Percentiles rank a stretch among this genome's conserved stretches.
phyloP scores from a whole-genome alignment of 1,140 invertebrate genomes.

The Geopemphigus sp. region DNA sequence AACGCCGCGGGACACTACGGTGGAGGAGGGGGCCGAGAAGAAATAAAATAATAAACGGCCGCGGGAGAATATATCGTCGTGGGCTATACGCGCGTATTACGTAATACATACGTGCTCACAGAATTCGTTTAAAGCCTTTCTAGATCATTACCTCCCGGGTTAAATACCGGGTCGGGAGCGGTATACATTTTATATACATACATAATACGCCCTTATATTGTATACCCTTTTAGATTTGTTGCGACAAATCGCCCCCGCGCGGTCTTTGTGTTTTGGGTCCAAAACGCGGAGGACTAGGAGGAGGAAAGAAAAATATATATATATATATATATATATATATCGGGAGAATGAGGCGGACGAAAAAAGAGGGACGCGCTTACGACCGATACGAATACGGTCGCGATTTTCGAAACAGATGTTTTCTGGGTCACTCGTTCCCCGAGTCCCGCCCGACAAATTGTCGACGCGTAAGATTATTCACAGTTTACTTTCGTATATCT shows the following conservation, averaged over 20 bases:
- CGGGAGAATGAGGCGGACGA: no score
- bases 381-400: not conserved
- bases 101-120: no score
- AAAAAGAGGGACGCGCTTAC: slow-evolving; percentile 28
- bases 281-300: not conserved
- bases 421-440: slow-evolving; percentile 22
- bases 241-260: slow-evolving; percentile 44
- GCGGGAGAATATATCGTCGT: slow-evolving; percentile 20
- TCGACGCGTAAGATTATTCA: slow-evolving; percentile 36
- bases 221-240: slow-evolving; percentile 38
- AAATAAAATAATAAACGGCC: slow-evolving; percentile 39
- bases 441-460: slow-evolving; percentile 11
- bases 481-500: slow-evolving; percentile 17
- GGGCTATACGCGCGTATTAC: no score
- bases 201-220: not conserved
- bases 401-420: slow-evolving; percentile 50
- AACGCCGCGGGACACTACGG: not conserved
- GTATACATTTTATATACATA: not conserved
- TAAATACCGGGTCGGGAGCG: not conserved
- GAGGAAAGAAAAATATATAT: slow-evolving; percentile 9
- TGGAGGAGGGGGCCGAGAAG: not conserved
- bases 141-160: slow-evolving; percentile 44
- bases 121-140: slow-evolving; percentile 48
- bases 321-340: no score
- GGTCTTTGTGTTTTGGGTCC: slow-evolving; percentile 33